Percentiles rank a stretch among this genome's conserved stretches.
phyloP scores from a whole-genome alignment of 2,888 invertebrate species.

The Bibio marci region DNA sequence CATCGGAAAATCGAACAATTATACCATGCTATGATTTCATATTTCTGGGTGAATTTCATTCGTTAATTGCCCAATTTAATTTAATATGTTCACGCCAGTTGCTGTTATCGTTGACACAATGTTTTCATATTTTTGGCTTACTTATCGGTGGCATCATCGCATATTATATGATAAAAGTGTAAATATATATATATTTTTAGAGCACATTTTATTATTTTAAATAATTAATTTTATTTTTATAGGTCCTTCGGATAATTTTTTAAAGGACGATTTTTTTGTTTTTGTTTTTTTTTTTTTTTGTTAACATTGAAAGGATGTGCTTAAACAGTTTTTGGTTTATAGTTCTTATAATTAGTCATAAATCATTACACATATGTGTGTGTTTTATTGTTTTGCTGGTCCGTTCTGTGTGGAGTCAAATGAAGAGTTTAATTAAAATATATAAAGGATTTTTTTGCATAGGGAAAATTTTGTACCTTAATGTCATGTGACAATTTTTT shows the following conservation, averaged over 20 bases:
- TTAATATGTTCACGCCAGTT: slow-evolving; percentile 27
- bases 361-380: too few species aligned
- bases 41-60: slow-evolving; percentile 20
- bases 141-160: slow-evolving; percentile 26
- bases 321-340: too few species aligned
- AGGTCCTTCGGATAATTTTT: background rate
- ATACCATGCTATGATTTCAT: slow-evolving; percentile 21
- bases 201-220: background rate
- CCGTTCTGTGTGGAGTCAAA: too few species aligned
- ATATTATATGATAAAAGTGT: slow-evolving; percentile 19
- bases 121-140: slow-evolving; percentile 27
- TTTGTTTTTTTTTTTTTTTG: background rate
- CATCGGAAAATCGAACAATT: slow-evolving; percentile 6
- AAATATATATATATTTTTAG: background rate
- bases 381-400: too few species aligned
- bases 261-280: background rate
- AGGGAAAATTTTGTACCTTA: too few species aligned
- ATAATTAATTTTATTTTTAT: background rate
- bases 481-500: too few species aligned
- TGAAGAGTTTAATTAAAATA: too few species aligned
- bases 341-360: too few species aligned
- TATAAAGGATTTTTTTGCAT: too few species aligned
- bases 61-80: slow-evolving; percentile 26
- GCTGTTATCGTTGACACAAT: slow-evolving; percentile 27
- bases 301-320: too few species aligned